Percentiles rank a stretch among this genome's conserved stretches.
phyloP scores from a whole-genome alignment of 2,113 vertebrate species.

The Heteronetta atricapilla region DNA sequence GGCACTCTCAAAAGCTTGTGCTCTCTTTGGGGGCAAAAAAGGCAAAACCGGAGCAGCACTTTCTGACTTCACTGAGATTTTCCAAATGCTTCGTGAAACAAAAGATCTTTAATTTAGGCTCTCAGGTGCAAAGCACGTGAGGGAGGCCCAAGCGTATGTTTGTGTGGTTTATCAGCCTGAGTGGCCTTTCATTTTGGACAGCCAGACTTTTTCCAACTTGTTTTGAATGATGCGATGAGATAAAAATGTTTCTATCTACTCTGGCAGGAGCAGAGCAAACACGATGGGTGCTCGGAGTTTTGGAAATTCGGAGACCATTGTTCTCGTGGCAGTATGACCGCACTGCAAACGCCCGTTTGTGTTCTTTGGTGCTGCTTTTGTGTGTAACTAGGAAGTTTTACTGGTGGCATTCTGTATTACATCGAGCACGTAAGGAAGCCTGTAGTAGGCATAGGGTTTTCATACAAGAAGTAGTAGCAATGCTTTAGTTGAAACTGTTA shows the following conservation, averaged over 20 bases:
- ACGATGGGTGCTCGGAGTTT: not conserved
- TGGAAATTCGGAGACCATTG: conserved; percentile 31
- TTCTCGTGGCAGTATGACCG: conserved; percentile 7
- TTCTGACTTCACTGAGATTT: not conserved
- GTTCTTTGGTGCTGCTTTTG: conserved; percentile 1
- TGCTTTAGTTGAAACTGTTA: not conserved
- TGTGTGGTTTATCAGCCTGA: too few relatives aligned
- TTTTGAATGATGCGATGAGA: conserved; percentile 28
- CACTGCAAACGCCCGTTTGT: conserved; percentile 22
- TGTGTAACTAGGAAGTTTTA: not conserved
- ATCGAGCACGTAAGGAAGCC: not conserved
- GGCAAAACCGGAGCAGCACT: not conserved
- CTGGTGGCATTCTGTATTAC: not conserved
- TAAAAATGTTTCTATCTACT: conserved; percentile 38
- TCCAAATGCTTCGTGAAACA: not conserved
- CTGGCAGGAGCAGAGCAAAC: conserved; percentile 24
- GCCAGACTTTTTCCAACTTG: not conserved
- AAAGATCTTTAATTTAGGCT: not conserved
- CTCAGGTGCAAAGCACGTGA: not conserved
- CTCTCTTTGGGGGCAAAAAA: not conserved
- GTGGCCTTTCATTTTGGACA: not conserved
- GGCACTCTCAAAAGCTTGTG: not conserved
- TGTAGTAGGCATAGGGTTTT: not conserved
- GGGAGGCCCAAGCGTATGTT: not conserved
- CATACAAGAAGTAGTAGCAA: not conserved